A percentile compares a stretch with the other conserved stretches of the same genome.
phyloP scores from a whole-genome alignment of 2,888 invertebrate species.

The Microlaimidae sp. region DNA sequence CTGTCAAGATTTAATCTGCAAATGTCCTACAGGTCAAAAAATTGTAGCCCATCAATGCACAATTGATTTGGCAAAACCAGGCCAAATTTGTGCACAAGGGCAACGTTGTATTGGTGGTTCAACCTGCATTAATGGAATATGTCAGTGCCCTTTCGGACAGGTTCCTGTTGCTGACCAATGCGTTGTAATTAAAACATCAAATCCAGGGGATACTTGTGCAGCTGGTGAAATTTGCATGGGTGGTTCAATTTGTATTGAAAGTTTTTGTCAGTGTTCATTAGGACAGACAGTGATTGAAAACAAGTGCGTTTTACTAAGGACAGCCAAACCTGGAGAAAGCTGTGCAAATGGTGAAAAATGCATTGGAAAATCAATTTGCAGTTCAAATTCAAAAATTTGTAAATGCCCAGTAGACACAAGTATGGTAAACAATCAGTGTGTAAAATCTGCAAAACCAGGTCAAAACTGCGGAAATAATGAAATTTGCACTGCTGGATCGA shows the following conservation, averaged over 20 bases:
- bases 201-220: not conserved
- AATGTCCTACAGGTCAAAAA: not conserved
- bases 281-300: constrained; percentile 16
- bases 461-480: not conserved
- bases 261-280: constrained; percentile 6
- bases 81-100: constrained; percentile 20
- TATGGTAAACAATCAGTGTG: not conserved
- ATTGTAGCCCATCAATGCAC: no score
- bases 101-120: constrained; percentile 25
- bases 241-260: constrained; percentile 4
- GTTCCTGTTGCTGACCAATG: not conserved
- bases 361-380: not conserved
- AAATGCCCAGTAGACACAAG: not conserved
- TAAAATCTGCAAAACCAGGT: not conserved
- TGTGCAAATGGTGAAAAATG: not conserved
- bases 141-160: constrained; percentile 15
- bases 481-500: not conserved
- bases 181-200: not conserved
- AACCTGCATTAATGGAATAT: constrained; percentile 25
- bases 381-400: not conserved
- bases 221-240: constrained; percentile 1
- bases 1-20: constrained; percentile 14
- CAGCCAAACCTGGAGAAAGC: not conserved
- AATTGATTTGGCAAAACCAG: constrained; percentile 15
- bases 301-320: constrained; percentile 17